phyloP scores from a whole-genome alignment of 2,888 invertebrate species.

The Apoda limacodes region DNA sequence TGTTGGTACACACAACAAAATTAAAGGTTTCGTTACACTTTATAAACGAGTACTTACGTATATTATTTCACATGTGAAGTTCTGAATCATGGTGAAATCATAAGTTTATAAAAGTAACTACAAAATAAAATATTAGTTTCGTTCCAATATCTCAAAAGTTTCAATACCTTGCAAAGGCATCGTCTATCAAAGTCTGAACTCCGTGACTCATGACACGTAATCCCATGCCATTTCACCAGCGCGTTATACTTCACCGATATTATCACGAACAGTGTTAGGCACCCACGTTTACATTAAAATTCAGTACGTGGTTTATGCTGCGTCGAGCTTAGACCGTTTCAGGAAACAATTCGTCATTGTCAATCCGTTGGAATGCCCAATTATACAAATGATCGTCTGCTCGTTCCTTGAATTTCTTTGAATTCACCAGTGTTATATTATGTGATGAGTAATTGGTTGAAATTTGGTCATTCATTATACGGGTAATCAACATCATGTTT shows the following conservation, averaged over 20 bases:
- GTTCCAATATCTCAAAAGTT: no score
- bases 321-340: slow-evolving; percentile 26
- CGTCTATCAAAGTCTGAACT: slow-evolving; percentile 15
- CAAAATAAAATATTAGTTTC: no score
- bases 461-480: no score
- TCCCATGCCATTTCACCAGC: slow-evolving; percentile 35
- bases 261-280: slow-evolving; percentile 29
- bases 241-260: slow-evolving; percentile 36
- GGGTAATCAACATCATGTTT: no score
- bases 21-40: background rate
- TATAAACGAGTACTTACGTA: no score
- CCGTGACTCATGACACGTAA: slow-evolving; percentile 28
- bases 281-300: slow-evolving; percentile 43
- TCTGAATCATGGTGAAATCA: no score
- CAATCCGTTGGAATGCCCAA: slow-evolving; percentile 46
- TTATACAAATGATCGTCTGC: slow-evolving; percentile 32
- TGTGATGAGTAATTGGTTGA: no score
- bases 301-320: slow-evolving; percentile 30
- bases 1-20: background rate
- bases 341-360: slow-evolving; percentile 59
- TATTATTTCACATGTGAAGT: slow-evolving; percentile 3
- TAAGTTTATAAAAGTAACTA: no score
- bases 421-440: no score
- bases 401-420: slow-evolving; percentile 12
- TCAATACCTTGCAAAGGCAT: no score